Base-by-base conservation (phyloP, 2,888 invertebrate genomes). In the Pollenia griseotomentosa region DNA sequence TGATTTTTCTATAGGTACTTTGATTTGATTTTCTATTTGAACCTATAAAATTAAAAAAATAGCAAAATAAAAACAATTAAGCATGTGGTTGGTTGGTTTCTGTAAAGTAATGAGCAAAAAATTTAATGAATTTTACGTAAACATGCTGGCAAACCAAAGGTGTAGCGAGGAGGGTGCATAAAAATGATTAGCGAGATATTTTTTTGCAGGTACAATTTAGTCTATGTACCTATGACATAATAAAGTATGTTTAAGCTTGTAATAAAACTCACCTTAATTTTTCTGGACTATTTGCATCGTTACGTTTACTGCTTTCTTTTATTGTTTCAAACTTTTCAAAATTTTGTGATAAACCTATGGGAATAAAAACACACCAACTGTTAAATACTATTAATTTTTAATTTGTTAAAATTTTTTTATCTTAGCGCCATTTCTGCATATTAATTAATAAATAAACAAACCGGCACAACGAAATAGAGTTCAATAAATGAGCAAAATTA, bases 311-410 rank as follows among this genome's bases (percentile, higher is more conserved):
- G 89, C 95, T 94, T 91, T 96, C 96, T 91, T 96, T 96, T 84
- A 96, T 95, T 91, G 95, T 96, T 90, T 96, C 96, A 90, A 97
- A 94, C 92, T 96, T 95, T 93, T 97, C 97, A 92, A 97, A 95
- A 93, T 97, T 97, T 94, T 97, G 97, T 91, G 96, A 95, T 90
- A 97, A 95, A 90, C 97, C 97, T 97, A 90, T 66, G 92, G 40
- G 86, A 85, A 79, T 53, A 80, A 44, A 74, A 81, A 83, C 81
- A 68, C 7, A 55, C 12, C 51, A 83, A 78, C 70, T n/a, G 33
- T 40, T 10, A 74, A 57, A 40, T n/a, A 48, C 48, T 11, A 44
- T 33, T 51, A 53, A 46, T 8, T 33, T 11, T 12, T 11, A 73
- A 77, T 48, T 19, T 61, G 61, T 55, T 80, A 51, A 63, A 80